phyloP scores from a whole-genome alignment of 2,797 vertebrate species.

The Anguilla megastoma region DNA sequence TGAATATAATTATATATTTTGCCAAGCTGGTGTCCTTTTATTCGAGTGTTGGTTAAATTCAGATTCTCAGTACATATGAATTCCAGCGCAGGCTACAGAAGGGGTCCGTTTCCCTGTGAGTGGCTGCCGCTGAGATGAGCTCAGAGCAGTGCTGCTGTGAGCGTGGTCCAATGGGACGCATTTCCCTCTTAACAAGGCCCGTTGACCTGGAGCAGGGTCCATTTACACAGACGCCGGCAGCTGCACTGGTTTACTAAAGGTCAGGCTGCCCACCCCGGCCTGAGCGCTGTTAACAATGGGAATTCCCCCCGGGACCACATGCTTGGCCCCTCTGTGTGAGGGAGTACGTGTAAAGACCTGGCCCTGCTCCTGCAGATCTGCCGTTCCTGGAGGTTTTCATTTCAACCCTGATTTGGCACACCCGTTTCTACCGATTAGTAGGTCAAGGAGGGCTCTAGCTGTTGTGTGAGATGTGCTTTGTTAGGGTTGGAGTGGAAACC shows the following conservation, averaged over 20 bases:
- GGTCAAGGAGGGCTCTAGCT: no score
- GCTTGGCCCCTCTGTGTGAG: background rate
- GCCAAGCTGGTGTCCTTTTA: no score
- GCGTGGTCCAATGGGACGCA: background rate
- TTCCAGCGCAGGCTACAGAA: background rate
- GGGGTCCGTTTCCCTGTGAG: background rate
- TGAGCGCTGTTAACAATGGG: constrained; percentile 6
- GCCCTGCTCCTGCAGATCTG: no score
- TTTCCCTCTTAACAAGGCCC: background rate
- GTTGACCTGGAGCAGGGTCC: background rate
- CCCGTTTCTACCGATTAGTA: no score
- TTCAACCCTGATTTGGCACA: no score
- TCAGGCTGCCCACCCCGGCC: background rate
- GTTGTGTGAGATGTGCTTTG: no score
- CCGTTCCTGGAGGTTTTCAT: no score
- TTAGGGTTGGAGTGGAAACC: no score
- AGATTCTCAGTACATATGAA: background rate
- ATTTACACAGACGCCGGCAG: background rate
- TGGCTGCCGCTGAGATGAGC: background rate
- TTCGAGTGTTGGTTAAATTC: background rate
- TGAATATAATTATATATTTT: no score
- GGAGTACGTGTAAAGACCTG: no score
- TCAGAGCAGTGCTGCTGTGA: background rate
- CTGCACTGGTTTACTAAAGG: background rate
- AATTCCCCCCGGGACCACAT: background rate